Base-by-base conservation (phyloP, 2,888 invertebrate species). In the Podabrus alpinus region DNA sequence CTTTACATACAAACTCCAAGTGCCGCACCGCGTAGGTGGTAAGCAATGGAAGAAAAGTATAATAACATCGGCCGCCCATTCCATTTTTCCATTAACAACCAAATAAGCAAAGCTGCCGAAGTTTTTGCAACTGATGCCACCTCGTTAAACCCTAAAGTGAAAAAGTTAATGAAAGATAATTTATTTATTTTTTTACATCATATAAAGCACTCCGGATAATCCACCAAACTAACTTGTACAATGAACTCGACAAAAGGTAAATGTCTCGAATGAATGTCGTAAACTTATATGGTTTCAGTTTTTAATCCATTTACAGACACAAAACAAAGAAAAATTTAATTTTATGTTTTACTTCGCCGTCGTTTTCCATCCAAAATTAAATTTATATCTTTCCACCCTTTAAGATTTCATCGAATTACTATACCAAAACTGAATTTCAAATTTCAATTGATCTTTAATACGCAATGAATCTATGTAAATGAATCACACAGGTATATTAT, bases 291-390 rank as follows among this genome's bases (percentile, higher is more conserved):
- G 75, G 61, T 69, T 68, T 72, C 66, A 69, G 61, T 72, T 69
- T 64, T 72, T 75, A 75, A 75, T 75, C 75, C 69, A 72, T 17
- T 75, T 75, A 75, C 60, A 67, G 64, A 64, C 21, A 45, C 45
- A 45, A 45, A 45, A 45, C 45, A 45, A 45, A 45, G 45, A 45
- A 45, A 45, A 45, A 45, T 45, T n/a, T 45, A 45, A 45, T 45
- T 45, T 45, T 45, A 45, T 45, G 45, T 45, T 62, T 62, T 19
- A 19, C 17, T 19, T 62, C 9, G 19, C 62, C 62, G 62, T 62
- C 19, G 62, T 19, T 62, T 62, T n/a, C 62, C 9, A 19, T 62
- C 62, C 62, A 19, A 19, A 19, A 17, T 19, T 19, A 19, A 62
- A 62, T 62, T 19, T 62, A 19, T 62, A 17, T 45, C 45, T 45